Conservation (phyloP, 2,113 vertebrate species). For the human (Homo sapiens) region GRCh38 chr6:166871001-166871500, state of each 20-base stretch:
- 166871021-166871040: accelerated
- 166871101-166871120: neutral
- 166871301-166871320: accelerated
- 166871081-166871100: accelerated
- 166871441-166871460: no score
- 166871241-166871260: neutral
- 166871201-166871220: accelerated
- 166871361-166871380: neutral
- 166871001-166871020: no score
- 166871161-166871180: neutral
- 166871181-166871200: neutral
- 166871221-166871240: neutral
- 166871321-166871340: accelerated
- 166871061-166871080: neutral
- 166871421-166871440: accelerated
- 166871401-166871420: accelerated
- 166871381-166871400: neutral
- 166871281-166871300: neutral
- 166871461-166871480: accelerated
- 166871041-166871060: accelerated
- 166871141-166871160: neutral
- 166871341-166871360: accelerated
- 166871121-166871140: no score
- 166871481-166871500: accelerated
- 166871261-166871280: neutral